These are phyloP conservation scores for Ctenoplectra terminalis DNA, from an alignment of 1,140 invertebrate species.

Conservation along the genomic window DNA sequence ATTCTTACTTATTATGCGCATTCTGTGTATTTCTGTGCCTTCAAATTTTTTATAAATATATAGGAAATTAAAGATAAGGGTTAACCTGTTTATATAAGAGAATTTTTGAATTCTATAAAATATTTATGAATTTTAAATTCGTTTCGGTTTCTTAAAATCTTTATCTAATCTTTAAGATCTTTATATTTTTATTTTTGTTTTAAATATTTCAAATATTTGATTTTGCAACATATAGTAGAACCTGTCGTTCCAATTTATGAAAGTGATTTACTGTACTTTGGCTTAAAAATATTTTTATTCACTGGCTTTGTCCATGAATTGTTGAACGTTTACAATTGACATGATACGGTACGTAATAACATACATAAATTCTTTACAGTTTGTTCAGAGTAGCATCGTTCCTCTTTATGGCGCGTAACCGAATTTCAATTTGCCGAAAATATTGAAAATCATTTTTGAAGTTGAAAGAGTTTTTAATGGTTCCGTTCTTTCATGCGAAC, in stretches of 20 bases:
- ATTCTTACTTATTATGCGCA: no score
- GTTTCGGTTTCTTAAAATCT: no score
- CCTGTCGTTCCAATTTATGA: not conserved
- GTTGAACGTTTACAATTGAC: not conserved
- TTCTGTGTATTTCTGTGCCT: no score
- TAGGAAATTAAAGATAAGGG: no score
- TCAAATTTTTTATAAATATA: no score
- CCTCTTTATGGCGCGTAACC: no score
- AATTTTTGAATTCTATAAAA: no score
- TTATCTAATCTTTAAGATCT: no score
- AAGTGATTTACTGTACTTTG: not conserved
- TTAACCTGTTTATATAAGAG: no score
- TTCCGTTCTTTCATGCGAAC: constrained; percentile 25
- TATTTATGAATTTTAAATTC: no score
- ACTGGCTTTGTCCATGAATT: not conserved
- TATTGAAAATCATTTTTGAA: constrained; percentile 42
- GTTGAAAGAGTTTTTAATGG: constrained; percentile 53
- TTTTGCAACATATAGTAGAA: not conserved
- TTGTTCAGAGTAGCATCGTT: not conserved
- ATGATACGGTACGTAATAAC: no score
- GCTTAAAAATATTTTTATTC: not conserved
- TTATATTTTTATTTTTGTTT: no score
- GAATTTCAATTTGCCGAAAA: constrained; percentile 17
- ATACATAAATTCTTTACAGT: not conserved
- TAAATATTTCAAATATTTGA: not conserved